Base-by-base conservation (phyloP, 2,888 invertebrate species). In the Anarsia innoxiella region DNA sequence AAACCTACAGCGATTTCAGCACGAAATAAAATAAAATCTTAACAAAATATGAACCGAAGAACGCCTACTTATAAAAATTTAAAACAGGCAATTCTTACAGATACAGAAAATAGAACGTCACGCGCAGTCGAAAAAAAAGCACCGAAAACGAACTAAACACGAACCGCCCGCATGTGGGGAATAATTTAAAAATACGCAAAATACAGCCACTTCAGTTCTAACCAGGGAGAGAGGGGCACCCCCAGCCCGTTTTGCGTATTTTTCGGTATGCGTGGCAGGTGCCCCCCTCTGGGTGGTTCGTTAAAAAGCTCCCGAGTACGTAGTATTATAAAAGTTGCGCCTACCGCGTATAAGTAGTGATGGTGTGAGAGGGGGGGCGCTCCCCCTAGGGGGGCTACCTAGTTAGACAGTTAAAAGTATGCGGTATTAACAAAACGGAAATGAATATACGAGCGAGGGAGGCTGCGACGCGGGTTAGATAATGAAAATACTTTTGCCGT, bases 321-420 rank as follows among this genome's bases (percentile, higher is more conserved):
- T 83, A 82, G 80, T 80, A 83, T 83, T 84, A 84, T 84, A 84
- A 84, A 84, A 84, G 82, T 83, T 83, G 79, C 71, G 83, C 83
- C 83, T 83, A 83, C 83, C 72, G 75, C 79, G 83, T 84, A 74
- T 83, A 84, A 84, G 83, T 84, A 84, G 83, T 83, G 70, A 47
- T 51, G 73, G 75, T 54, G 55, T 59, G 72, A 57, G 71, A 40
- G 36, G 41, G 62, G 55, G 42, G 51, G 44, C 48, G n/a, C n/a
- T n/a, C 27, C 25, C 34, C 31, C 23, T 47, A 36, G 48, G 56
- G 49, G 54, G 57, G 50, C 53, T 71, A 74, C 82, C 82, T 83
- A 84, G 83, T 84, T 84, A 84, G 83, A 82, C 83, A 83, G 83
- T 83, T 83, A 84, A 84, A 84, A 83, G 83, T 84, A 84, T 84